Evolutionary conservation across 2,888 invertebrate genomes (phyloP).

Genomic region (Dioctria rufipes): DNA sequence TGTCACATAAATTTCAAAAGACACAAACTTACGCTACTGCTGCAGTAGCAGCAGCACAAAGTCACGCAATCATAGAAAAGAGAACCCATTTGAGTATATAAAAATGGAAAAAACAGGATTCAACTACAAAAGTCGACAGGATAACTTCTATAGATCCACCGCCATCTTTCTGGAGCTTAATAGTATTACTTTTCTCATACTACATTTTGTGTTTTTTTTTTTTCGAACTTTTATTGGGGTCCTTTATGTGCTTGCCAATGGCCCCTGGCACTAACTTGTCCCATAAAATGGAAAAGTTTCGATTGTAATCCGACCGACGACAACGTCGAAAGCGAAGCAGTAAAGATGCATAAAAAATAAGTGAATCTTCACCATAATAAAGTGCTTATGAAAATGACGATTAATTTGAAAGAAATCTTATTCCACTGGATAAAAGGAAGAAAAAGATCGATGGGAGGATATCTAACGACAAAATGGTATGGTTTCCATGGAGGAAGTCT

Average conservation of each 20-base stretch:
- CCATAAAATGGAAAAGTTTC: background rate
- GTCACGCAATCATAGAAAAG: background rate
- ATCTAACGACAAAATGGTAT: background rate
- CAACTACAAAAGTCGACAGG: background rate
- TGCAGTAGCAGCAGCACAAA: background rate
- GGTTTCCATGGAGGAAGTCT: background rate
- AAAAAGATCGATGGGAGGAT: background rate
- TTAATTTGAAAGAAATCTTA: background rate
- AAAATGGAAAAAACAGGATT: slow-evolving; percentile 4
- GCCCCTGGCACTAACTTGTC: background rate
- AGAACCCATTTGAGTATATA: too few relatives aligned
- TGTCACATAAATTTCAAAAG: background rate
- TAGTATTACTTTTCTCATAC: background rate
- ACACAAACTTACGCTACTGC: background rate
- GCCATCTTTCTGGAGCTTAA: too few relatives aligned
- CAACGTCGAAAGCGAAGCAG: background rate
- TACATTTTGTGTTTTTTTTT: background rate
- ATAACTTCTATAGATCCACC: background rate
- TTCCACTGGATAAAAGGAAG: background rate
- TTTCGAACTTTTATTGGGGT: background rate
- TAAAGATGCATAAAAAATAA: slow-evolving; percentile 1
- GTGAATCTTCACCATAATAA: slow-evolving; percentile 1
- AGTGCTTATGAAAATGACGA: slow-evolving; percentile 1
- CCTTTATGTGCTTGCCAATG: slow-evolving; percentile 1
- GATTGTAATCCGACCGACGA: background rate